Base-by-base conservation (phyloP, 1,140 invertebrate species). In the Drosophila seguyi region DNA sequence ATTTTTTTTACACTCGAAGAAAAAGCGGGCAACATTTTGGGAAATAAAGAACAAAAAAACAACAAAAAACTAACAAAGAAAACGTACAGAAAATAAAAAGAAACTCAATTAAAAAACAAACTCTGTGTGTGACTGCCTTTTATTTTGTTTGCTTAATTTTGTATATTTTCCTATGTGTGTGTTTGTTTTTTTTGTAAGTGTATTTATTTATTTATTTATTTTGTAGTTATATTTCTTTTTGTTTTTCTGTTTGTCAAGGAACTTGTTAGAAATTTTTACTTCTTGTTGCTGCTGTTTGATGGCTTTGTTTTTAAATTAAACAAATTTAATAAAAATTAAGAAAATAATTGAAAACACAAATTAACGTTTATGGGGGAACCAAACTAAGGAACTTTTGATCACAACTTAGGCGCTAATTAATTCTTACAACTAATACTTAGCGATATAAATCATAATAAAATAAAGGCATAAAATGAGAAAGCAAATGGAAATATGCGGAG, bases 321-420 rank as follows among this genome's bases (percentile, higher is more conserved):
- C n/a, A 81, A 73, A 65, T 67, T 73, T n/a, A n/a, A n/a, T 72
- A 73, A 76, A 81, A 80, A 72, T 80, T 80, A 72, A 79, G 81
- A 63, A 75, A 84, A 79, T 67, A 74, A 78, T 82, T 91, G 66
- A 77, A 69, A 69, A 58, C 62, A 72, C 58, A 90, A 75, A 71
- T 78, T 69, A 73, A 83, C 62, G 71, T 60, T 65, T 57, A 72
- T 57, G 65, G 82, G 80, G 80, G 81, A 91, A 81, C 84, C 80
- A 91, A 91, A 85, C 67, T 85, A 90, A 91, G 88, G 88, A 91
- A 91, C 88, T 91, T 91, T 85, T 79, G 88, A 91, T 85, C 84
- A 84, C 84, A 91, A 91, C 87, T 91, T 88, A 91, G 57, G 74
- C 48, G 55, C 79, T 87, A 87, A 45, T 65, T 41, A 86, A 82